Evolutionary conservation across 2,113 vertebrate genomes (phyloP), one percentile per base, ranked within the genome.

Genomic region (Hypocryptadius cinnamomeus): DNA sequence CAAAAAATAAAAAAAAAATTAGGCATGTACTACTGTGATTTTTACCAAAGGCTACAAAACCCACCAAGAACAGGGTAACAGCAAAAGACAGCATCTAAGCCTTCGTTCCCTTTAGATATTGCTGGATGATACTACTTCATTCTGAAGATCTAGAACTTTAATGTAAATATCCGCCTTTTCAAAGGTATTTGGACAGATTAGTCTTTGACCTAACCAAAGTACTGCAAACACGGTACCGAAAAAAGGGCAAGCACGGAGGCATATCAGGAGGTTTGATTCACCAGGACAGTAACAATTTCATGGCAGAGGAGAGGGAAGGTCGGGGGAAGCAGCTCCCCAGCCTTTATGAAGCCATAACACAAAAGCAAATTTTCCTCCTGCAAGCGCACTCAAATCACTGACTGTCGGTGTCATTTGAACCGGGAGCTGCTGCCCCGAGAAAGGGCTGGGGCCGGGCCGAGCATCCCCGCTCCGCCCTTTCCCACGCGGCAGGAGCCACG

Each of bases 401-500:
- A 8, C 2, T 1, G 25, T 11, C 8, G 2, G n/a, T 6, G 4
- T 3, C 18, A 35, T 16, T 57, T 47, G 11, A 47, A 25, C 0
- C 8, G 1, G 6, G 28, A 59, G n/a, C 53, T 5, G 63, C 81
- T 17, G 37, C 19, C 22, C 27, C 39, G 28, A 44, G 28, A 9
- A 42, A 60, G 20, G 60, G 17, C 57, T 5, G 27, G 15, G 35
- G 44, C 72, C 17, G 27, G 31, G 37, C 11, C 53, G 27, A 28
- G 54, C 54, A 53, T 22, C 69, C 45, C 15, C 37, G 51, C 68
- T 45, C 27, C n/a, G 59, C 48, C 31, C 50, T 35, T 39, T 13
- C 37, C 31, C 44, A 64, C 31, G 40, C 22, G 27, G 59, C 33
- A 19, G 44, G 25, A 33, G 22, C n/a, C 4, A 35, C 45, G 48